Evolutionary conservation across 1,140 invertebrate species (phyloP), one percentile per base, ranked within the genome.

Genomic region (Brachionus angularis): DNA sequence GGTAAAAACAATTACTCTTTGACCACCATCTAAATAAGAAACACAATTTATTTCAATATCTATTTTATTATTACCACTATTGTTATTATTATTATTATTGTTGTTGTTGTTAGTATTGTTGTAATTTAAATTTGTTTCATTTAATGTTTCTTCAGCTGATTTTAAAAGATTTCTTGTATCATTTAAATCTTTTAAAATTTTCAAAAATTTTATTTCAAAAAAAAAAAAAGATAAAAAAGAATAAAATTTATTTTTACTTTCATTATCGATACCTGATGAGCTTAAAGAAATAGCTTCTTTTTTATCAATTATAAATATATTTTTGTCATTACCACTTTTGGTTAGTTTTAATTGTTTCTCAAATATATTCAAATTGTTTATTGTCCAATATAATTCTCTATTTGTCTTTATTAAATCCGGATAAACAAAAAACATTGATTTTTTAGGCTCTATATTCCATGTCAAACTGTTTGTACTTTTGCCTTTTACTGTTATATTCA

Each of bases 1-100:
- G 0, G 89, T 89, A 74, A 91, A 86, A n/a, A 90, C 83, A 25
- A 91, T 81, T 0, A 89, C 87, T 76, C 89, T 81, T 79, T 92
- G 89, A 31, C 85, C 83, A 0, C 85, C 85, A 72, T 90, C 87
- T 74, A 89, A 83, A 73, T 88, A 90, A 58, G 88, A 89, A 33
- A 90, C 85, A 89, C 89, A 91, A 75, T 89, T 89, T n/a, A 91
- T 86, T 1, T 86, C 82, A 7, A 89, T 82, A 72, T 79, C 21
- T 14, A 12, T 58, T 36, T 16, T 10, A 42, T 42, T 16, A 16
- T 42, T 16, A 42, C 16, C 16, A 16, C 39, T 42, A 10, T 42
- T 16, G 39, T 42, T 42, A 10, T 10, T 42, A 10, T 10, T 42
- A 16, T 42, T 10, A 42, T 42, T 42, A 16, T 10, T 42, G 39